phyloP scores from a whole-genome alignment of 2,113 vertebrate species.

The Lates calcarifer region DNA sequence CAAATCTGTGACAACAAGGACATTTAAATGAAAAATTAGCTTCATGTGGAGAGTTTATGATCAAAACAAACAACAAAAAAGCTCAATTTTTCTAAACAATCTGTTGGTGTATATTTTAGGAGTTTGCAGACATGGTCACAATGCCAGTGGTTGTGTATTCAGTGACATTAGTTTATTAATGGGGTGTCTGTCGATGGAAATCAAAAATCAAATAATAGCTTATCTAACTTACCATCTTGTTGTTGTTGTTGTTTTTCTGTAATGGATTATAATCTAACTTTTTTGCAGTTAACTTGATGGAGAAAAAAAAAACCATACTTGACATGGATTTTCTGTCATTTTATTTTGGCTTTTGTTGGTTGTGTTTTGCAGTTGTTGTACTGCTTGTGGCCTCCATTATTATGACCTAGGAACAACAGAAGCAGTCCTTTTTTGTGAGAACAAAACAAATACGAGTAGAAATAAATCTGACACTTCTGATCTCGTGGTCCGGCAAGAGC shows the following conservation, averaged over 20 bases:
- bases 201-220: too few relatives aligned
- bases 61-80: neutral
- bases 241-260: neutral
- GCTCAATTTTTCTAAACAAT: neutral
- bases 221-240: neutral
- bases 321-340: neutral
- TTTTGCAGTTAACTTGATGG: neutral
- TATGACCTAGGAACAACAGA: neutral
- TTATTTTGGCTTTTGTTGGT: neutral
- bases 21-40: neutral
- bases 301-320: neutral
- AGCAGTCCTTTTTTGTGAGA: neutral
- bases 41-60: neutral
- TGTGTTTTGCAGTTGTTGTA: neutral
- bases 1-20: constrained; percentile 18
- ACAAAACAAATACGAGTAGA: constrained; percentile 18
- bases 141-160: neutral
- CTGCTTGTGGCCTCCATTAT: neutral
- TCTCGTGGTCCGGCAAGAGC: constrained; percentile 18
- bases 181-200: too few relatives aligned
- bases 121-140: neutral
- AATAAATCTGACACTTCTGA: constrained; percentile 38
- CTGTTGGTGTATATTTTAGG: neutral
- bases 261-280: neutral
- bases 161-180: neutral